Conservation (phyloP, 2,113 vertebrate species). For the Odontophorus gujanensis region DNA sequence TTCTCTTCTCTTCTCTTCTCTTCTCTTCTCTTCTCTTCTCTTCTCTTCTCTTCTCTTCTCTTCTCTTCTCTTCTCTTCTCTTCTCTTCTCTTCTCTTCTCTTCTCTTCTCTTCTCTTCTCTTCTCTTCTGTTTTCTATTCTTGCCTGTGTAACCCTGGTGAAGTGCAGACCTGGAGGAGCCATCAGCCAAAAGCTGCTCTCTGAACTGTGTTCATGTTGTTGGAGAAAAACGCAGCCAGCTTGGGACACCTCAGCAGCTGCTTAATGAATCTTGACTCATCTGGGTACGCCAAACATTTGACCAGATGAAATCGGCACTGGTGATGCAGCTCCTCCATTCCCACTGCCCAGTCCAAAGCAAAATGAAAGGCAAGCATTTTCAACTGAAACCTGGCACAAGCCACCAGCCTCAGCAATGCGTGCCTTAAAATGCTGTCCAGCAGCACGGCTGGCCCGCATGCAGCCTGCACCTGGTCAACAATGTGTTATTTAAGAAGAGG, state of each 20-base stretch:
- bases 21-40: too few species aligned
- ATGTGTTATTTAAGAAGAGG: not conserved
- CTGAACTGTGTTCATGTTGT: rapidly evolving
- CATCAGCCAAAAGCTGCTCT: not conserved
- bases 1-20: too few species aligned
- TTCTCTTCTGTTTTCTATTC: too few species aligned
- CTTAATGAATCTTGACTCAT: slow-evolving; percentile 20
- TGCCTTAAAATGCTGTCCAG: slow-evolving; percentile 5
- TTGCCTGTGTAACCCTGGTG: not conserved
- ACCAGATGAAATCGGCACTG: not conserved
- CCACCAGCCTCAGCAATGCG: not conserved
- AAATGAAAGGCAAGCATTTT: slow-evolving; percentile 52
- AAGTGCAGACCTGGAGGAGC: not conserved
- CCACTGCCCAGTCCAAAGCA: not conserved
- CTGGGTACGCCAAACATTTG: not conserved
- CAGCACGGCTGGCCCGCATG: not conserved
- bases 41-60: too few species aligned
- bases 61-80: too few species aligned
- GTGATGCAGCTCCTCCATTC: slow-evolving; percentile 10
- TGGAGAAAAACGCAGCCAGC: not conserved
- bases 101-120: too few species aligned
- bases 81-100: too few species aligned
- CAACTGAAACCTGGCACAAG: not conserved
- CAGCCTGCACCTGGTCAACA: not conserved
- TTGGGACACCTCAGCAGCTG: not conserved